Conservation (phyloP, 2,888 invertebrate species). For the Tuberolachnus salignus region DNA sequence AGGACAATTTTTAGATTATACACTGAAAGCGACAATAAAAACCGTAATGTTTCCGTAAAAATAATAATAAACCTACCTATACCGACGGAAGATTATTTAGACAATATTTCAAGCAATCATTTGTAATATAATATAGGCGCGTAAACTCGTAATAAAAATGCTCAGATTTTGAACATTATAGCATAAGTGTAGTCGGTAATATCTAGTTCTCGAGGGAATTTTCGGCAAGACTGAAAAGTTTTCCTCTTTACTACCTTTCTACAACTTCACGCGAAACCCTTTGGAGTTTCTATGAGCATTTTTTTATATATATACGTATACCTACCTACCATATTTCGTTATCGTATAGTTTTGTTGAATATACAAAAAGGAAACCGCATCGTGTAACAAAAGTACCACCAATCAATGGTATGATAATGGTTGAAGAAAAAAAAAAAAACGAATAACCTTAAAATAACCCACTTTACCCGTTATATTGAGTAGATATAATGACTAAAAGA, state of each 20-base stretch:
- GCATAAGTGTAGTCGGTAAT: too few relatives aligned
- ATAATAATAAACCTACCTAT: too few relatives aligned
- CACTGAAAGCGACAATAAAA: too few relatives aligned
- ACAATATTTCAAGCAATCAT: too few relatives aligned
- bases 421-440: background rate
- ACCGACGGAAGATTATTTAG: background rate
- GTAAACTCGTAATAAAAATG: background rate
- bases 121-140: too few relatives aligned
- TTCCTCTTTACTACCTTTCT: background rate
- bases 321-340: background rate
- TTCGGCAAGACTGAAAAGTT: conserved; percentile 12
- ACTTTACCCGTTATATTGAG: too few relatives aligned
- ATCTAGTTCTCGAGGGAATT: background rate
- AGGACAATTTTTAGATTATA: too few relatives aligned
- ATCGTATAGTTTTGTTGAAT: background rate
- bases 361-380: conserved; percentile 2
- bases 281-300: background rate
- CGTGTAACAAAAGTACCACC: background rate
- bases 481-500: too few relatives aligned
- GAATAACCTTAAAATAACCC: background rate
- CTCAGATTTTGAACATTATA: conserved; percentile 5
- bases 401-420: background rate
- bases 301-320: background rate
- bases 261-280: background rate
- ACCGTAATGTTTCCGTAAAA: too few relatives aligned